Percentiles rank a stretch among this genome's conserved stretches.
These are phyloP conservation scores for Dolomedes plantarius DNA, from an alignment of 2,888 invertebrate genomes.

Conservation along the genomic window DNA sequence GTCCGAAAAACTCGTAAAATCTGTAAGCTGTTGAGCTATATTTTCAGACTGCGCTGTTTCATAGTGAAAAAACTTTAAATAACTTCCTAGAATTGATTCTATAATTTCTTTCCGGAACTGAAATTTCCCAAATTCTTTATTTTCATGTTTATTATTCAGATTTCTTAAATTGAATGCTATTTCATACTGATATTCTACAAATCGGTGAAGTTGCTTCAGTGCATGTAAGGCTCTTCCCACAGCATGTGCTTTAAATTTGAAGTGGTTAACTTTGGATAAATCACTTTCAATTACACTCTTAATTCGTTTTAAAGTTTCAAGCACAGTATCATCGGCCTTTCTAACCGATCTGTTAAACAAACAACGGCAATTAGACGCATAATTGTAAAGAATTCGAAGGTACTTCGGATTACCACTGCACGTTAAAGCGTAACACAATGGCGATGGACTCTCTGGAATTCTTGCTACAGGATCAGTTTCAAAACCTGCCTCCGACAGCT, in stretches of 20 bases:
- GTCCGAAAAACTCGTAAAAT: not conserved
- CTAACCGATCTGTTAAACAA: not conserved
- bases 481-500: slow-evolving; percentile 36
- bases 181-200: not conserved
- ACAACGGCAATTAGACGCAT: not conserved
- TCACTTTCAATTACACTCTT: not conserved
- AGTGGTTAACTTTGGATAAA: not conserved
- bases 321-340: not conserved
- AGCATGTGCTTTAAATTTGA: not conserved
- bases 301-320: not conserved
- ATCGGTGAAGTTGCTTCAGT: not conserved
- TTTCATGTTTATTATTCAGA: not conserved
- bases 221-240: not conserved
- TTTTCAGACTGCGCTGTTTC: too few species aligned
- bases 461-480: slow-evolving; percentile 21
- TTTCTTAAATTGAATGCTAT: not conserved
- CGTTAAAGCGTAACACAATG: not conserved
- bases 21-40: not conserved
- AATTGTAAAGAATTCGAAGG: not conserved
- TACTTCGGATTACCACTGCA: not conserved
- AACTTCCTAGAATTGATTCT: not conserved
- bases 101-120: not conserved
- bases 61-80: not conserved
- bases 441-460: not conserved
- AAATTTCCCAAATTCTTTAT: not conserved